Evolutionary conservation across 2,113 vertebrate genomes (phyloP).

Genomic region (Epinephelus fuscoguttatus): DNA sequence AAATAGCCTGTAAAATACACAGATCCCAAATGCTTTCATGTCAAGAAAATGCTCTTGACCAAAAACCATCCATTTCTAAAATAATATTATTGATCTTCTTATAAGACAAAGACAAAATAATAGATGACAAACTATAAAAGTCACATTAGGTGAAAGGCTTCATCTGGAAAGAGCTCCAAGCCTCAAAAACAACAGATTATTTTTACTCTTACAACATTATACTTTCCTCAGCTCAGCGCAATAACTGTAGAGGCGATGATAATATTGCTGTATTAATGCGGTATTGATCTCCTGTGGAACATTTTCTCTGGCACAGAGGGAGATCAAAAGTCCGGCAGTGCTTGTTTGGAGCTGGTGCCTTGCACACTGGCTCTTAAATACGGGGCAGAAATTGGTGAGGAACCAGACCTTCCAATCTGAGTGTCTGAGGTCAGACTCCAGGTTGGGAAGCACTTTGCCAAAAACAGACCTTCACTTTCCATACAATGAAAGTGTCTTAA

Average conservation of each 20-base stretch:
- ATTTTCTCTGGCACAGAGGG: neutral
- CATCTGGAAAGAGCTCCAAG: neutral
- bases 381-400: conserved; percentile 8
- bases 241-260: neutral
- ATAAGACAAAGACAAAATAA: neutral
- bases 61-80: neutral
- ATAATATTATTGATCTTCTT: conserved; percentile 3
- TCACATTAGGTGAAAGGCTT: conserved; percentile 1
- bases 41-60: neutral
- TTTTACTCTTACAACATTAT: neutral
- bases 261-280: neutral
- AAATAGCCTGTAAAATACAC: neutral
- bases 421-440: conserved; percentile 48
- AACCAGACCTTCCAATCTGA: neutral
- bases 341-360: neutral
- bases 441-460: conserved; percentile 42
- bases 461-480: conserved; percentile 30
- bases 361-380: neutral
- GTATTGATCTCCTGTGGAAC: conserved; percentile 13
- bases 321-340: neutral
- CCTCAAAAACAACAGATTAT: neutral
- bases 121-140: neutral
- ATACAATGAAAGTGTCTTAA: conserved; percentile 57
- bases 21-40: neutral
- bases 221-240: neutral